Base-by-base conservation (phyloP, 1,140 invertebrate species). In the Carposina sasakii region DNA sequence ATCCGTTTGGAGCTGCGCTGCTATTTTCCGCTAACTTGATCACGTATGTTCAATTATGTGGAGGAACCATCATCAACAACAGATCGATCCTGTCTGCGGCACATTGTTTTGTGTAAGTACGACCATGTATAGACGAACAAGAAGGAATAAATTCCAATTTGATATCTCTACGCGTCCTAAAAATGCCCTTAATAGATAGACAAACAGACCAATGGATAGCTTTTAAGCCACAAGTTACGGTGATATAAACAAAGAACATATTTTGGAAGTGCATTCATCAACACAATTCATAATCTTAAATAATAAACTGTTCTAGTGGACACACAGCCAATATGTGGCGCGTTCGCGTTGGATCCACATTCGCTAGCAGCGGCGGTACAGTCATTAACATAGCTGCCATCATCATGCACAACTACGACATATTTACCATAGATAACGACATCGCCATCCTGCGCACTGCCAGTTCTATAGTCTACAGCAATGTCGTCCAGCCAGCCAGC, bases 391-490 rank as follows among this genome's bases (percentile, higher is more conserved):
- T 39, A 0, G 1, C 5, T 46, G 87, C 12, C 12, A 39, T 53
- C 12, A 53, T 58, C 19, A 43, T 10, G 28, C 28, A 30, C 8
- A 30, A 30, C 28, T 30, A n/a, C 28, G 15, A 13, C 10, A 10
- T 13, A n/a, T 13, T 30, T 10, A 89, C 87, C 52, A 65, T 90
- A 0, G 67, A 84, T 4, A 89, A 91, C 58, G 90, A 92, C 54
- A 58, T 92, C n/a, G 90, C 90, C 13, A 16, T 67, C n/a, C 10
- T 67, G 13, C 56, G 54, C 12, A 22, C 44, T 2, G 9, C 45
- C 1, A 17, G 40, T 3, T 26, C 87, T 10, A 73, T 90, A 1
- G 54, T 76, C 15, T 55, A 47, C 31, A 58, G 39, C 43, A 54
- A 56, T 16, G 33, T 17, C 5, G 54, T 56, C 3, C 48, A 33